Evolutionary conservation across 2,888 invertebrate genomes (phyloP).

Genomic region (Noctua comes): DNA sequence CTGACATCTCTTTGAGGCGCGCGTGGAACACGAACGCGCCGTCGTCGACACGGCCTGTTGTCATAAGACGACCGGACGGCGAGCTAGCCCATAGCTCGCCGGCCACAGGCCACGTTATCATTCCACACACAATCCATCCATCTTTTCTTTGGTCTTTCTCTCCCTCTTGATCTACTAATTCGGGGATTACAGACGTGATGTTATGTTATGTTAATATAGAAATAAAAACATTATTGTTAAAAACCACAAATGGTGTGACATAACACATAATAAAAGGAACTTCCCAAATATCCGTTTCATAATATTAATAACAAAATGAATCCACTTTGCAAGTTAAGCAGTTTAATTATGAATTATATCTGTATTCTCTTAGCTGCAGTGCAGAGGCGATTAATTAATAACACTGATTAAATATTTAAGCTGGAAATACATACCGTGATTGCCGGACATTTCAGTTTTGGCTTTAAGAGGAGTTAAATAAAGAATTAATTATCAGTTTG

Average conservation of each 20-base stretch:
- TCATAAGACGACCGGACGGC: too few relatives aligned
- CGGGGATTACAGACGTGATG: too few relatives aligned
- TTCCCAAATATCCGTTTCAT: not conserved
- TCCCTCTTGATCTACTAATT: too few relatives aligned
- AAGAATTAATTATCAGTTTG: not conserved
- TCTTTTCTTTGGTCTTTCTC: too few relatives aligned
- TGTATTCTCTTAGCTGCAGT: constrained; percentile 47
- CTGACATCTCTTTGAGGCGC: too few relatives aligned
- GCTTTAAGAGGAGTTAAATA: not conserved
- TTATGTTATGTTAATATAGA: too few relatives aligned
- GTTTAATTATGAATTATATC: constrained; percentile 46
- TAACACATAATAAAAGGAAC: not conserved
- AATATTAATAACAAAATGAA: constrained; percentile 14
- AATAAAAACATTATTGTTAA: not conserved
- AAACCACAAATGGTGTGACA: not conserved
- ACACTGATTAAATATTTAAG: constrained; percentile 37
- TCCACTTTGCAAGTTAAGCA: constrained; percentile 34
- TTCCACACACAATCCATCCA: too few relatives aligned
- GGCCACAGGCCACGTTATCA: too few relatives aligned
- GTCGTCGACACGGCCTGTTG: too few relatives aligned
- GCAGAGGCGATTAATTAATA: constrained; percentile 51
- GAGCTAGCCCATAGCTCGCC: too few relatives aligned
- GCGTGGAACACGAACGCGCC: too few relatives aligned
- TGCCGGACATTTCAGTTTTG: not conserved
- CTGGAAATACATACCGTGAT: constrained; percentile 1